phyloP scores from a whole-genome alignment of 2,888 invertebrate species.

The Galerucella calmariensis region DNA sequence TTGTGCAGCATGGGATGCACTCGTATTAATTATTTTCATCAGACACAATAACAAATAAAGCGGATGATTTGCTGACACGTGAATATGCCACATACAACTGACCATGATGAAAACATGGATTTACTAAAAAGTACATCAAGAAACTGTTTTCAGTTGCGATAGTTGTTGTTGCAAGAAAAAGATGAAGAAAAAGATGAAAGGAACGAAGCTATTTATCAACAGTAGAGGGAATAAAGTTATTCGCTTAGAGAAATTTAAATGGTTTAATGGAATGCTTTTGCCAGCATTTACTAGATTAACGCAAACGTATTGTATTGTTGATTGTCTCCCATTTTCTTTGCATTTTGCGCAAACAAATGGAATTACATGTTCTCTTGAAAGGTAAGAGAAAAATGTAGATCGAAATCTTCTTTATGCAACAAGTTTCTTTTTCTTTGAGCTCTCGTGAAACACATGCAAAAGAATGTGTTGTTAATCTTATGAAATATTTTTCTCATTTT shows the following conservation, averaged over 20 bases:
- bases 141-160: no score
- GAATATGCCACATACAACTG: no score
- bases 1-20: no score
- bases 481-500: background rate
- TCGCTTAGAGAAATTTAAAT: background rate
- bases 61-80: no score
- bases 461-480: background rate
- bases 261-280: background rate
- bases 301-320: background rate
- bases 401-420: background rate
- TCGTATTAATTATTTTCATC: no score
- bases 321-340: background rate
- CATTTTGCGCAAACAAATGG: background rate
- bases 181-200: no score
- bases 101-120: no score
- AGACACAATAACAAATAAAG: no score
- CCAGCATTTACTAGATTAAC: background rate
- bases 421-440: background rate
- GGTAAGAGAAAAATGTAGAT: background rate
- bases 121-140: no score
- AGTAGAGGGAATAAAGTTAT: no score
- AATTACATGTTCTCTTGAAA: background rate
- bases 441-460: background rate
- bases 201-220: no score
- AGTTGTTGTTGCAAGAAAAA: no score